phyloP scores from a whole-genome alignment of 2,113 vertebrate species.

The Sebastes schlegelii region DNA sequence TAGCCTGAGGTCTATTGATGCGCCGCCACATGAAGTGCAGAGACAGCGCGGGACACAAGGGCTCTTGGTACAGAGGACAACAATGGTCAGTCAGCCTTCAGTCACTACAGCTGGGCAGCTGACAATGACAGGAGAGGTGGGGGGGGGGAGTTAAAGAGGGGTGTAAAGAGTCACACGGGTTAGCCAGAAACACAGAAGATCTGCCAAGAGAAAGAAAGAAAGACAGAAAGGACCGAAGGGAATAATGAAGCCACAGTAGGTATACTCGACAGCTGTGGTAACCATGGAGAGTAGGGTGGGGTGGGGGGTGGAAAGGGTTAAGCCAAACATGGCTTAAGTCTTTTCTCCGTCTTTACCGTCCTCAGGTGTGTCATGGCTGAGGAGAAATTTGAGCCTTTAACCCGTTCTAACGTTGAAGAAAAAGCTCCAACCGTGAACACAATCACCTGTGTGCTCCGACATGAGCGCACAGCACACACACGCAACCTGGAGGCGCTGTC shows the following conservation, averaged over 20 bases:
- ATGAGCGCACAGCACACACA: conserved; percentile 1
- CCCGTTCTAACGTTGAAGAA: conserved; percentile 8
- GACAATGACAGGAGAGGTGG: conserved; percentile 44
- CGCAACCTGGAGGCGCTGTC: conserved; percentile 45
- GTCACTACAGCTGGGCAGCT: conserved; percentile 64
- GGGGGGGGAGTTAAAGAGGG: background rate
- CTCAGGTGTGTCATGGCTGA: background rate
- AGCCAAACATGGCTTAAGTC: background rate
- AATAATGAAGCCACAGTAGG: conserved; percentile 43
- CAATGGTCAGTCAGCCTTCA: conserved; percentile 74
- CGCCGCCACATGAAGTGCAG: conserved; percentile 46
- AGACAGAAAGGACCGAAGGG: conserved; percentile 8
- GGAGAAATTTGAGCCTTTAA: conserved; percentile 2
- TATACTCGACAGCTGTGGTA: conserved; percentile 43
- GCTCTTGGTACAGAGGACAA: conserved; percentile 77
- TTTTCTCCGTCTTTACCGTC: background rate
- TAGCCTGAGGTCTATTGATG: conserved; percentile 55
- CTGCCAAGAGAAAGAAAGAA: background rate
- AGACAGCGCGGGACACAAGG: conserved; percentile 56
- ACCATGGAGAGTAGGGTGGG: background rate
- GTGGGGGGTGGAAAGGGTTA: background rate
- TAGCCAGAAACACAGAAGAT: background rate
- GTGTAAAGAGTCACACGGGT: conserved; percentile 38
- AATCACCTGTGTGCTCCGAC: conserved; percentile 29
- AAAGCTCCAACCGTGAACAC: conserved; percentile 21